Conservation (phyloP, 2,113 vertebrate species). For the Percopsis transmontana region DNA sequence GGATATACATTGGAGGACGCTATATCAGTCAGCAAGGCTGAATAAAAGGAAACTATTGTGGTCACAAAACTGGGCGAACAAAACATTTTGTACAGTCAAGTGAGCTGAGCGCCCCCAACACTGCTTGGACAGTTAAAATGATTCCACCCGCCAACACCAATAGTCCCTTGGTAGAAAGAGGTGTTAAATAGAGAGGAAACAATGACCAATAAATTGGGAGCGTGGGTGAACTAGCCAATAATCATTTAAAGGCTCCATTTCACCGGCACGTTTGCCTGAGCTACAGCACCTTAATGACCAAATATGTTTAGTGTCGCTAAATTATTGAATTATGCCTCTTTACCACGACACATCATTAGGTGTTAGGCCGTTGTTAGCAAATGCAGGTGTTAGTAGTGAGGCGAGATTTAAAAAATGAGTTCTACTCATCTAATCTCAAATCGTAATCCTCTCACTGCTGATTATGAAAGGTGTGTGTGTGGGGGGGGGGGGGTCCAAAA, state of each 20-base stretch:
- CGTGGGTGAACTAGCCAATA: conserved; percentile 20
- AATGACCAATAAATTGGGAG: not conserved
- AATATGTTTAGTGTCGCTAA: conserved; percentile 16
- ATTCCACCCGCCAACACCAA: conserved; percentile 37
- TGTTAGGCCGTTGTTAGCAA: conserved; percentile 25
- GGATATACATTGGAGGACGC: too few species aligned
- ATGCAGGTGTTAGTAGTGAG: conserved; percentile 43
- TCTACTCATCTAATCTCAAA: conserved; percentile 11
- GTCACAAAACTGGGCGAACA: too few species aligned
- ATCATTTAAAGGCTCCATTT: conserved; percentile 21
- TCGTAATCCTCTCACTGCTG: conserved; percentile 21
- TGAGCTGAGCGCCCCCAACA: not conserved
- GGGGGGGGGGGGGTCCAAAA: not conserved
- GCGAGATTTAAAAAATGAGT: conserved; percentile 26
- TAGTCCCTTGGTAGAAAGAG: conserved; percentile 33
- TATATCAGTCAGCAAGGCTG: too few species aligned
- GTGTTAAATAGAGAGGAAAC: conserved; percentile 33
- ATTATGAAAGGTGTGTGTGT: not conserved
- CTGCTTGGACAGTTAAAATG: conserved; percentile 18
- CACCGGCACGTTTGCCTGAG: conserved; percentile 20
- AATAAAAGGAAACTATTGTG: too few species aligned
- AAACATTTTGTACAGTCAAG: too few species aligned
- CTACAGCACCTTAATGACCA: conserved; percentile 29
- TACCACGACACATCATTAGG: conserved; percentile 29
- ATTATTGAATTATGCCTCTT: conserved; percentile 34